Conservation (phyloP, 2,797 vertebrate genomes). For the Xenops minutus region DNA sequence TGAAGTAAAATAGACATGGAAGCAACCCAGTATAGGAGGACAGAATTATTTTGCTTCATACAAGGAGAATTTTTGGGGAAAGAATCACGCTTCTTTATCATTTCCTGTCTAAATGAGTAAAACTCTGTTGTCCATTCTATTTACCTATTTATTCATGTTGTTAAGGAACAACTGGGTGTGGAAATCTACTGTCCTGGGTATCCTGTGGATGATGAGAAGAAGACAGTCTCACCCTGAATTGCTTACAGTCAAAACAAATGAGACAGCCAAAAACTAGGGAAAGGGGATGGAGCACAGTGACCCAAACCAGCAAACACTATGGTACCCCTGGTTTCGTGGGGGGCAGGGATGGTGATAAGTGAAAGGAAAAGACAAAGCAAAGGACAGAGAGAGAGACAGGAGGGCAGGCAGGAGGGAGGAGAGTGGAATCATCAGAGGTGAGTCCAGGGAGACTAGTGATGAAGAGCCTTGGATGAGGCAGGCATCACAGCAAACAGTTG, state of each 20-base stretch:
- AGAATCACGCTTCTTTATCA: not conserved
- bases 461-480: not conserved
- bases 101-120: not conserved
- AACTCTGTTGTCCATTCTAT: not conserved
- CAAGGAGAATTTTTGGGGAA: not conserved
- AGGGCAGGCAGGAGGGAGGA: not conserved
- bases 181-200: not conserved
- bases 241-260: not conserved
- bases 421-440: not conserved
- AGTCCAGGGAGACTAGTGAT: accelerated
- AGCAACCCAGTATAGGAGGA: not conserved
- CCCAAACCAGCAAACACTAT: not conserved
- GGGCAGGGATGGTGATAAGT: not conserved
- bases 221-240: not conserved
- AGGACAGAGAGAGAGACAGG: not conserved
- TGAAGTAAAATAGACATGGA: not conserved
- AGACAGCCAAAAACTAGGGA: not conserved
- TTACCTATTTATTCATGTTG: not conserved
- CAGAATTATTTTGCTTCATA: not conserved
- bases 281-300: not conserved
- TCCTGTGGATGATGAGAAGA: not conserved
- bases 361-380: not conserved
- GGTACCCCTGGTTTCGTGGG: not conserved
- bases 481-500: not conserved
- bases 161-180: not conserved